A percentile compares a stretch with the other conserved stretches of the same genome.
phyloP scores from a whole-genome alignment of 1,140 invertebrate species.

The Caenorhabditis inopinata region DNA sequence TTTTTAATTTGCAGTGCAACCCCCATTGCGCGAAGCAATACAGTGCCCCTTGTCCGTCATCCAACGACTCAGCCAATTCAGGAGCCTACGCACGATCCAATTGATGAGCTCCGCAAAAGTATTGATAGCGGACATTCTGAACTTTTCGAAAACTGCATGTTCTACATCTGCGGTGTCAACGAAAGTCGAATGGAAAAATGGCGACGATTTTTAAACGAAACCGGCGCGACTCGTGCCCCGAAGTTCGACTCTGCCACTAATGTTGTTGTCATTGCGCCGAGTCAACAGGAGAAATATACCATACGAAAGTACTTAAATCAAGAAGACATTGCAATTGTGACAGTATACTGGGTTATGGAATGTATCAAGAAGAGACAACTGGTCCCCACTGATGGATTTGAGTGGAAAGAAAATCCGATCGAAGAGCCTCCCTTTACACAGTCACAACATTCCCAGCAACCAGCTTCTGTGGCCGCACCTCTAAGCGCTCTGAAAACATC shows the following conservation, averaged over 20 bases:
- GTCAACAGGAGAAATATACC: neutral
- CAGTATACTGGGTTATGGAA: neutral
- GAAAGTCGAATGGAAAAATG: neutral
- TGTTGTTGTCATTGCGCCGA: constrained; percentile 1
- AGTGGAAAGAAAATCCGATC: no score
- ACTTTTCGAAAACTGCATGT: neutral
- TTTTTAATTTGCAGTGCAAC: neutral
- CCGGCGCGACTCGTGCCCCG: constrained; percentile 6
- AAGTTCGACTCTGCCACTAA: neutral
- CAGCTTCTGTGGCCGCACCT: no score
- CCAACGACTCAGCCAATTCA: neutral
- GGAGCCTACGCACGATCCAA: neutral
- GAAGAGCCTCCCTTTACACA: no score
- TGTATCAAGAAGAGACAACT: neutral
- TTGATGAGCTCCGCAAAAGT: neutral
- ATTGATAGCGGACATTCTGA: neutral
- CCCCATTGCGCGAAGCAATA: neutral
- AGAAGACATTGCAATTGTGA: neutral
- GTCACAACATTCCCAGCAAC: no score
- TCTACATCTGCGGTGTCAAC: constrained; percentile 5
- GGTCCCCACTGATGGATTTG: neutral
- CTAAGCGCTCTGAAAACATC: no score
- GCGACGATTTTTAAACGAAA: neutral
- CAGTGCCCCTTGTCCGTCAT: neutral
- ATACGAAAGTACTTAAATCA: neutral